Evolutionary conservation across 2,113 vertebrate species (phyloP).

Genomic region (Numenius arquata): DNA sequence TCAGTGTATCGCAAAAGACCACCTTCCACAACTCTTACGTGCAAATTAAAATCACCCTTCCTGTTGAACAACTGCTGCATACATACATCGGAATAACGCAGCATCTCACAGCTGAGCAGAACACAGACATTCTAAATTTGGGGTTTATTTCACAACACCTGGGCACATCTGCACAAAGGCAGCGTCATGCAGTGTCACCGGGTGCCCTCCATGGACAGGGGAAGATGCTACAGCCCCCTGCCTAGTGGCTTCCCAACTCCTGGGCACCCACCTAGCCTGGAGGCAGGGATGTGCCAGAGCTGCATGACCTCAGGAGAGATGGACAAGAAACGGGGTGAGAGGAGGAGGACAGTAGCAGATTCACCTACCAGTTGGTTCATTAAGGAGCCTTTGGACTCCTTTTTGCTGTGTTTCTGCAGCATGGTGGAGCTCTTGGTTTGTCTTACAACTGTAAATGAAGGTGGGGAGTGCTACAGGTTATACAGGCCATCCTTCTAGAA

Average conservation of each 20-base stretch:
- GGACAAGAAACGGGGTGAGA: not conserved
- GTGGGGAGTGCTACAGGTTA: rapidly evolving
- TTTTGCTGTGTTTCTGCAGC: not conserved
- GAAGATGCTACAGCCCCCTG: not conserved
- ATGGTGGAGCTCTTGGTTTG: rapidly evolving
- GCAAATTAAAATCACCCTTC: not conserved
- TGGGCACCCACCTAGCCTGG: not conserved
- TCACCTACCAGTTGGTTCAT: not conserved
- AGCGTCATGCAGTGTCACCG: rapidly evolving
- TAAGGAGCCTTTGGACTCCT: not conserved
- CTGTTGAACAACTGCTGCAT: not conserved
- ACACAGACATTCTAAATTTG: not conserved
- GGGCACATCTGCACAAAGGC: not conserved
- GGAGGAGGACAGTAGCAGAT: not conserved
- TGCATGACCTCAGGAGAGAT: not conserved
- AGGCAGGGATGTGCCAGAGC: not conserved
- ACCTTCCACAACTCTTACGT: not conserved
- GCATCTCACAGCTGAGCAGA: not conserved
- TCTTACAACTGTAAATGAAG: not conserved
- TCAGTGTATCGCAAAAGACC: not conserved
- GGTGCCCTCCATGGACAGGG: not conserved
- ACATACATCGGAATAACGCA: rapidly evolving
- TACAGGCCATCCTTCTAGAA: not conserved
- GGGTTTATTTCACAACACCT: rapidly evolving
- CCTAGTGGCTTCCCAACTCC: not conserved